phyloP scores from a whole-genome alignment of 2,113 vertebrate species.

The Scophthalmus maximus region DNA sequence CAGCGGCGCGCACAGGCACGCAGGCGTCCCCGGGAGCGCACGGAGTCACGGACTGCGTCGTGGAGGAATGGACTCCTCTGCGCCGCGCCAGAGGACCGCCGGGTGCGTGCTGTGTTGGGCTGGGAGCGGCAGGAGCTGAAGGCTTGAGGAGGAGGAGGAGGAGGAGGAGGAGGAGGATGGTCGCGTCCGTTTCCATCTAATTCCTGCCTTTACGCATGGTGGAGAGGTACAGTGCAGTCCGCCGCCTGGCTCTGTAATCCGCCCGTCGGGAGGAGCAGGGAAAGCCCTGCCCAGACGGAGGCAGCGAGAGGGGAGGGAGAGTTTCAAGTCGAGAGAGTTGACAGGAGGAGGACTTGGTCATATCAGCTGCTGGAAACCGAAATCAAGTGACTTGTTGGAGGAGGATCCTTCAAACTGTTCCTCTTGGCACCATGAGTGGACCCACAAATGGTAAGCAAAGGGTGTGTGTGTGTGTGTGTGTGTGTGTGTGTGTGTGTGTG shows the following conservation, averaged over 20 bases:
- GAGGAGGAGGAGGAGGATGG: conserved; percentile 9
- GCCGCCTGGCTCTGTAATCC: conserved; percentile 50
- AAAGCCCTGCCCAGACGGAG: conserved; percentile 44
- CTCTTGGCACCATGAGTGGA: conserved; percentile 67
- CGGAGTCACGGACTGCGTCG: background rate
- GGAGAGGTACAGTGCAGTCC: conserved; percentile 45
- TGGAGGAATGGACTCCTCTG: conserved; percentile 41
- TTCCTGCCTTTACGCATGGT: conserved; percentile 44
- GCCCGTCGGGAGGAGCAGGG: conserved; percentile 52
- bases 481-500: conserved; percentile 1
- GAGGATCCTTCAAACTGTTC: conserved; percentile 28
- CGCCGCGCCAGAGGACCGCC: conserved; percentile 3
- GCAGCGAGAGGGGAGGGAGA: conserved; percentile 16
- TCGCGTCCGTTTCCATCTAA: conserved; percentile 43
- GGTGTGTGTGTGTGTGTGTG: conserved; percentile 4
- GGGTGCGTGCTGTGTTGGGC: background rate
- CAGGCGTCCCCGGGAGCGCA: conserved; percentile 18
- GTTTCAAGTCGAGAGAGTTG: conserved; percentile 30
- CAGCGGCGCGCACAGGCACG: conserved; percentile 27
- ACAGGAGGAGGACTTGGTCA: conserved; percentile 13
- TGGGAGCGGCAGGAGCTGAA: conserved; percentile 29
- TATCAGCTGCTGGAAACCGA: conserved; percentile 13
- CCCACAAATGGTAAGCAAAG: conserved; percentile 64
- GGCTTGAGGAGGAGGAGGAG: conserved; percentile 22
- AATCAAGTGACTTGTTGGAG: background rate